phyloP scores from a whole-genome alignment of 1,140 invertebrate genomes.

The Bicyclus anynana region DNA sequence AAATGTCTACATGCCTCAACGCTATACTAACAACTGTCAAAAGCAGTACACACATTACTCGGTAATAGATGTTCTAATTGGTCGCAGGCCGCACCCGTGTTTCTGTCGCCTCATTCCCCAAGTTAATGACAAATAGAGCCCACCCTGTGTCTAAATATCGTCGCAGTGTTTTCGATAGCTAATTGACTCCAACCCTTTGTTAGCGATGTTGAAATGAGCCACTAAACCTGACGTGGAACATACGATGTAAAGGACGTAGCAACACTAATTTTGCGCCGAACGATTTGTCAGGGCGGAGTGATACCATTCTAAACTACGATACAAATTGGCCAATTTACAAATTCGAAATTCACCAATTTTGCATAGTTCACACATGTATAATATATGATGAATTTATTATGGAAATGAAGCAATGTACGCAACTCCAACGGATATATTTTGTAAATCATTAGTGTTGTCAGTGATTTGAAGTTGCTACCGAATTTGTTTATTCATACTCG shows the following conservation, averaged over 20 bases:
- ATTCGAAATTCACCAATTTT: background rate
- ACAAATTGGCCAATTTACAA: constrained; percentile 5
- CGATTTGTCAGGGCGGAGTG: constrained; percentile 5
- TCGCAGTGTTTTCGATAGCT: constrained; percentile 57
- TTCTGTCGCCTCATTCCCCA: constrained; percentile 65
- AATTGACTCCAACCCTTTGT: constrained; percentile 57
- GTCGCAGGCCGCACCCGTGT: constrained; percentile 56
- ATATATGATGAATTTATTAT: background rate
- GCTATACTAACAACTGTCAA: constrained; percentile 15
- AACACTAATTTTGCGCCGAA: constrained; percentile 11
- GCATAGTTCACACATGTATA: background rate
- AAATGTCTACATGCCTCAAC: background rate
- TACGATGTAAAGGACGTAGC: constrained; percentile 4
- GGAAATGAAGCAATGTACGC: background rate
- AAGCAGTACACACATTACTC: constrained; percentile 25
- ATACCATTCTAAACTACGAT: constrained; percentile 1
- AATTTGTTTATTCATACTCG: no score
- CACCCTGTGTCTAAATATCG: constrained; percentile 60
- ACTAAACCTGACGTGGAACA: constrained; percentile 16
- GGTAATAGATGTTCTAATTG: constrained; percentile 57
- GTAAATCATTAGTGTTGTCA: no score
- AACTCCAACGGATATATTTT: no score
- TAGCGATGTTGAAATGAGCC: constrained; percentile 28
- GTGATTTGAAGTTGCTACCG: no score
- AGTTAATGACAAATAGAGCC: constrained; percentile 71